These are phyloP conservation scores for Prionailurus bengalensis DNA, from an alignment of 2,113 vertebrate species.

Conservation along the genomic window DNA sequence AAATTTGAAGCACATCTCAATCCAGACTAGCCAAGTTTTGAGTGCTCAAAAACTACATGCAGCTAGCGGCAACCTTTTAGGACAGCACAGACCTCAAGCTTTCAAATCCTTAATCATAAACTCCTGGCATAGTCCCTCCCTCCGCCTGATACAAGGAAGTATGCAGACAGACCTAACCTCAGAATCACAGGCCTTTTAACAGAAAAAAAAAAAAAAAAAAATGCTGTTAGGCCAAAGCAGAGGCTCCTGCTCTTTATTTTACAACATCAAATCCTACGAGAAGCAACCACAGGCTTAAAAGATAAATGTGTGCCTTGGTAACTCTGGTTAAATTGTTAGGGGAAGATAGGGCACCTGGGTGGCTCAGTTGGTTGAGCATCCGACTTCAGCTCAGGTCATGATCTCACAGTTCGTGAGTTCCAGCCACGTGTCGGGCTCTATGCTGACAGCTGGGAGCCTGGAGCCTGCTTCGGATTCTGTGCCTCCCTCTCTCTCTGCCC, in stretches of 20 bases:
- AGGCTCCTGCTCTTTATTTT: conserved; percentile 33
- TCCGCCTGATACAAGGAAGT: not conserved
- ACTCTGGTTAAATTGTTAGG: not conserved
- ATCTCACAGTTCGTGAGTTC: no score
- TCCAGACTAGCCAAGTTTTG: not conserved
- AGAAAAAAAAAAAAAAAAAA: conserved; percentile 36
- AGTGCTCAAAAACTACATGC: not conserved
- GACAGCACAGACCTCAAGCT: not conserved
- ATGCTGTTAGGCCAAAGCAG: not conserved
- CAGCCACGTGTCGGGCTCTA: no score
- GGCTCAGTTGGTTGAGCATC: no score
- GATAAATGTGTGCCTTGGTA: not conserved
- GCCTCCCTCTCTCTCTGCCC: no score
- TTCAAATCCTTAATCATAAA: not conserved
- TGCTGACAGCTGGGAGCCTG: no score
- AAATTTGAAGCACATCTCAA: conserved; percentile 18
- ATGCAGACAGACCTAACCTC: not conserved
- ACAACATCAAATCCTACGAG: conserved; percentile 42
- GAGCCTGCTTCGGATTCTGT: no score
- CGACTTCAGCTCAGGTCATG: no score
- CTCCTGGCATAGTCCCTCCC: not conserved
- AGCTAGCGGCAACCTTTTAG: not conserved
- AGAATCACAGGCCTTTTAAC: conserved; percentile 22
- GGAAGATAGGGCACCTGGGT: not conserved
- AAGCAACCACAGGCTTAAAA: conserved; percentile 45